phyloP scores from a whole-genome alignment of 2,888 invertebrate species.

The Agriopis leucophaearia region DNA sequence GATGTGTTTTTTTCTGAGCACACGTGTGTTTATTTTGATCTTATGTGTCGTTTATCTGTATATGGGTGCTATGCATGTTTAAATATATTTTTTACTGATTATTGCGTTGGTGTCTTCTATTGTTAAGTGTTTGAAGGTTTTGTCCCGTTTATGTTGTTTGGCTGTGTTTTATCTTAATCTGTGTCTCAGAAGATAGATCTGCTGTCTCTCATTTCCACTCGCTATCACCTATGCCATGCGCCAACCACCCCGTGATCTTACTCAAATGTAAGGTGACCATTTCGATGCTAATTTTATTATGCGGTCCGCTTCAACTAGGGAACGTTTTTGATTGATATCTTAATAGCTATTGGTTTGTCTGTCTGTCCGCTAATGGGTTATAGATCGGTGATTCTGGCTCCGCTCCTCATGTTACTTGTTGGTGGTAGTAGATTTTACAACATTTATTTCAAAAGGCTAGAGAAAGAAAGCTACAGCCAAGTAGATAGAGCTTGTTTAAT shows the following conservation, averaged over 20 bases:
- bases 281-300: constrained; percentile 78
- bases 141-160: too few relatives aligned
- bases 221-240: constrained; percentile 20
- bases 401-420: constrained; percentile 16
- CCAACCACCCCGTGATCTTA: constrained; percentile 50
- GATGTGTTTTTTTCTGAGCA: too few relatives aligned
- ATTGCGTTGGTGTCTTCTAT: too few relatives aligned
- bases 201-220: constrained; percentile 9
- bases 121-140: too few relatives aligned
- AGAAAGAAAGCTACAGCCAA: not conserved
- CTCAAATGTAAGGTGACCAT: constrained; percentile 62
- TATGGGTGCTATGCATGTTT: too few relatives aligned
- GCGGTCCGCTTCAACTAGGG: constrained; percentile 43
- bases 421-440: not conserved
- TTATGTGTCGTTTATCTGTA: too few relatives aligned
- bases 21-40: too few relatives aligned
- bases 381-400: constrained; percentile 45
- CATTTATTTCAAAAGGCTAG: not conserved
- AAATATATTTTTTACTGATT: too few relatives aligned
- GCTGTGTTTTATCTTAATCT: too few relatives aligned
- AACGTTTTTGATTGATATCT: constrained; percentile 77
- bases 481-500: not conserved
- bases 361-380: constrained; percentile 48
- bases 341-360: constrained; percentile 65
- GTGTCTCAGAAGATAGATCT: not conserved